Conservation (phyloP, 2,888 invertebrate species). For the Lasius platythorax region DNA sequence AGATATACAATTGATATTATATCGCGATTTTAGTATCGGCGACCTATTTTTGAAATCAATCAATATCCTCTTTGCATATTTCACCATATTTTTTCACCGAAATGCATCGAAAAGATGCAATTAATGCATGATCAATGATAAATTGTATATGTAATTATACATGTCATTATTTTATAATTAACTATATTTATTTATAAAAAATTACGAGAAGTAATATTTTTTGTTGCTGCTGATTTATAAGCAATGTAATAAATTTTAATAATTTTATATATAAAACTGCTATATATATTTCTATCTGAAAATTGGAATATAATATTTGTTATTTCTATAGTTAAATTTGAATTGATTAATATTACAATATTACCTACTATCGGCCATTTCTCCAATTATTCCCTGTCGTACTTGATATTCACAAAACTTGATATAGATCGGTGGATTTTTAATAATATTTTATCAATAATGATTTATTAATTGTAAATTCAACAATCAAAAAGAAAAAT, state of each 20-base stretch:
- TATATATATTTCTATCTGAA: neutral
- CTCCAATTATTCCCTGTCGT: neutral
- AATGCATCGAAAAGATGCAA: no score
- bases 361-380: neutral
- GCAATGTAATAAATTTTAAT: no score
- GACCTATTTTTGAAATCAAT: no score
- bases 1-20: no score
- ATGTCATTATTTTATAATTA: neutral
- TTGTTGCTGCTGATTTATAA: no score
- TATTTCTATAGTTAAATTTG: neutral
- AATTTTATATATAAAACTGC: no score
- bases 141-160: neutral
- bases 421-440: neutral
- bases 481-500: neutral
- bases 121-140: neutral
- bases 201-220: no score
- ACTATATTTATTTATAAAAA: neutral
- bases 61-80: no score
- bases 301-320: neutral
- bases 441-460: neutral
- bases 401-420: neutral
- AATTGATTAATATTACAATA: neutral
- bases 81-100: no score
- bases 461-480: neutral
- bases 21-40: no score